Evolutionary conservation across 2,888 invertebrate genomes (phyloP).

Genomic region (Quadriops clusia): DNA sequence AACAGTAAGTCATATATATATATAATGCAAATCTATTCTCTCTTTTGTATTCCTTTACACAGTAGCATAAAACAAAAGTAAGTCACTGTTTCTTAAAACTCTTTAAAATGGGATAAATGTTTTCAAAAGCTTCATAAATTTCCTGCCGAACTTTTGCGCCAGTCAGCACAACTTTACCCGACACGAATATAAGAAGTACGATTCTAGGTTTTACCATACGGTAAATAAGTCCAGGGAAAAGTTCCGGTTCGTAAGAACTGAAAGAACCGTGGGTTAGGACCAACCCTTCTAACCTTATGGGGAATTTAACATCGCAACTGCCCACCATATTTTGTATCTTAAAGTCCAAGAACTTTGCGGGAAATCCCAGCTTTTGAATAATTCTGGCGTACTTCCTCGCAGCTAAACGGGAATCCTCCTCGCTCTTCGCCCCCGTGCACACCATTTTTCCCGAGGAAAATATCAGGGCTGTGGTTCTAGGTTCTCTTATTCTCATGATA

Average conservation of each 20-base stretch:
- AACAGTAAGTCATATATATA: no score
- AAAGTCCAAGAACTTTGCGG: slow-evolving; percentile 65
- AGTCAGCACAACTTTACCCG: slow-evolving; percentile 74
- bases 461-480: slow-evolving; percentile 75
- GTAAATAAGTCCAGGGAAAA: slow-evolving; percentile 76
- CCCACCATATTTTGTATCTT: slow-evolving; percentile 82
- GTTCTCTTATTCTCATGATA: slow-evolving; percentile 89
- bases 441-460: slow-evolving; percentile 83
- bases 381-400: slow-evolving; percentile 73
- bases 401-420: slow-evolving; percentile 65
- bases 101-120: slow-evolving; percentile 66
- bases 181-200: slow-evolving; percentile 72
- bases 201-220: slow-evolving; percentile 73
- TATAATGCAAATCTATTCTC: no score
- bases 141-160: slow-evolving; percentile 66
- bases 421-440: slow-evolving; percentile 76
- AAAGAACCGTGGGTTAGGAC: slow-evolving; percentile 75
- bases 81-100: slow-evolving; percentile 57
- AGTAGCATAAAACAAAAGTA: no score
- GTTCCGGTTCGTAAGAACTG: slow-evolving; percentile 67
- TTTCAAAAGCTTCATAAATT: slow-evolving; percentile 64
- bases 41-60: no score
- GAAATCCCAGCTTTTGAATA: slow-evolving; percentile 69
- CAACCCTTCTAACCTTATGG: slow-evolving; percentile 66
- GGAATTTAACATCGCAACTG: slow-evolving; percentile 77